A percentile compares a stretch with the other conserved stretches of the same genome.
These are phyloP conservation scores for Perodicticus potto DNA, from an alignment of 2,797 vertebrate genomes.

Conservation along the genomic window DNA sequence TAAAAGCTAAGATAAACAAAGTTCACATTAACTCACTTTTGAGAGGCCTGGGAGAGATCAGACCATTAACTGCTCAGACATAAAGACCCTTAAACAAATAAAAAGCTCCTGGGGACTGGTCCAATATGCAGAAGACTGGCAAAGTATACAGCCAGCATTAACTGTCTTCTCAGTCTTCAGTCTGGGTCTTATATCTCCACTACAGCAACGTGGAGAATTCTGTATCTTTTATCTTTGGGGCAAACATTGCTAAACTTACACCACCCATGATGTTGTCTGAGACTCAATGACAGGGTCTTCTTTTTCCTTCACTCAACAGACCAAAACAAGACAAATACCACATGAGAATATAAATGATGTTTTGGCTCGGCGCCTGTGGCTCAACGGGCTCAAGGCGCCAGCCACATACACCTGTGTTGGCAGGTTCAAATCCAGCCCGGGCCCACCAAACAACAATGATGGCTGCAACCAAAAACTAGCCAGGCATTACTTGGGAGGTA, in stretches of 20 bases:
- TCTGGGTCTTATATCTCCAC: neutral
- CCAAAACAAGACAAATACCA: neutral
- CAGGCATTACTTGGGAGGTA: no score
- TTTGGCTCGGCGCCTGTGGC: neutral
- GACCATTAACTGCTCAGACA: slow-evolving; percentile 17
- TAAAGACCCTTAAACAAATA: neutral
- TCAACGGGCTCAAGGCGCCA: no score
- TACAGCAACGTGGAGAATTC: neutral
- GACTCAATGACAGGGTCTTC: neutral
- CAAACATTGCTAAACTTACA: neutral
- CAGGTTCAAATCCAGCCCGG: no score
- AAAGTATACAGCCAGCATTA: neutral
- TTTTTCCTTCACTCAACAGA: neutral
- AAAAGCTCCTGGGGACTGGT: neutral
- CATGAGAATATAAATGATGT: neutral
- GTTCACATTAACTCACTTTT: neutral
- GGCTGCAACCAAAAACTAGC: no score
- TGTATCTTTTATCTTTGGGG: neutral
- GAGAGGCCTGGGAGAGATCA: neutral
- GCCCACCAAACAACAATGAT: no score
- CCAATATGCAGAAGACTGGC: neutral
- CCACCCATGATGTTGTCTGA: neutral
- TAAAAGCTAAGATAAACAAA: neutral
- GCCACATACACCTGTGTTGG: no score
- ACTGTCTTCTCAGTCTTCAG: neutral